Evolutionary conservation across 2,888 invertebrate species (phyloP).

Genomic region (Erebia epiphron): DNA sequence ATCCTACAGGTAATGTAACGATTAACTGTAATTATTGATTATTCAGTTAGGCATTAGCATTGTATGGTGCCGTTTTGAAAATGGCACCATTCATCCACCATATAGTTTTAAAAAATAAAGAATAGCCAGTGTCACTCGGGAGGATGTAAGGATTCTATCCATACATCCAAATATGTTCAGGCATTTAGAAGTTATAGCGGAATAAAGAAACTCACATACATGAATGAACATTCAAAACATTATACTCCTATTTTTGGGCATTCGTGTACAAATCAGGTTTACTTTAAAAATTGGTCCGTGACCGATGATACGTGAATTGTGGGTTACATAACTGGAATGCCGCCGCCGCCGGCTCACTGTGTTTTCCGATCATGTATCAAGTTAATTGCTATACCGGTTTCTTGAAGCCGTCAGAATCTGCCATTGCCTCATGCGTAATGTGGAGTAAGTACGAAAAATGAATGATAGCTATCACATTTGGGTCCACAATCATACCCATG

Average conservation of each 20-base stretch:
- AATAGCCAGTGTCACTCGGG: no score
- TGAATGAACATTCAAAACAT: no score
- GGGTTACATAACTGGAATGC: not conserved
- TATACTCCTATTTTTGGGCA: no score
- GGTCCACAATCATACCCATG: no score
- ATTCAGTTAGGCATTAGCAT: no score
- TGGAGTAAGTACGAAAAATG: not conserved
- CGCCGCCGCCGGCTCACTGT: conserved; percentile 1
- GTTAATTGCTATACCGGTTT: conserved; percentile 8
- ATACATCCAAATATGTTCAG: no score
- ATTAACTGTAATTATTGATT: not conserved
- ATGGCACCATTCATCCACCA: no score
- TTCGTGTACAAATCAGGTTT: not conserved
- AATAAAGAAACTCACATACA: no score
- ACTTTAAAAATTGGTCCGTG: not conserved
- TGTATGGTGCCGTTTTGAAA: no score
- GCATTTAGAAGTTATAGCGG: no score
- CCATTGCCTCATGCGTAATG: conserved; percentile 4
- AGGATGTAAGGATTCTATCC: no score
- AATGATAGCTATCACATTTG: not conserved
- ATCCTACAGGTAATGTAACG: not conserved
- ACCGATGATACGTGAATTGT: conserved; percentile 4
- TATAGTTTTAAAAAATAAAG: no score
- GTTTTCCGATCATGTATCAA: conserved; percentile 14
- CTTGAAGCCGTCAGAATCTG: not conserved